Base-by-base conservation (phyloP, 2,888 invertebrate species). In the Patella depressa region DNA sequence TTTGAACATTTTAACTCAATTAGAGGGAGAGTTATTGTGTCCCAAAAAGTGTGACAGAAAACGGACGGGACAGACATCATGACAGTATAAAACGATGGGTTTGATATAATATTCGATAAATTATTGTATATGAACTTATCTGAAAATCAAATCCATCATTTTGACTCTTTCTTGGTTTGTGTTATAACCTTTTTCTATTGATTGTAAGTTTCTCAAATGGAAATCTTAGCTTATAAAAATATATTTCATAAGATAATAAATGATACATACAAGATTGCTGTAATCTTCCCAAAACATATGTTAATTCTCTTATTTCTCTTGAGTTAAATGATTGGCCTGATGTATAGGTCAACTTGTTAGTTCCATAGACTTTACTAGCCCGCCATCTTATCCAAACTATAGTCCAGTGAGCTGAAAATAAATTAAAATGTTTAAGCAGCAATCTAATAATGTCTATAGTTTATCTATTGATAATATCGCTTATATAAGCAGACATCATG, bases 251-350 rank as follows among this genome's bases (percentile, higher is more conserved):
- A 53, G 34, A 72, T 34, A 11, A n/a, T 12, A 7, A 17, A n/a
- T 12, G 72, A 75, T 14, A 78, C 84, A 80, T 74, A 85, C 85
- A 82, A 24, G 85, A 84, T 29, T 77, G 78, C 75, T 82, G 82
- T 59, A 85, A 78, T 76, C 83, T 80, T 14, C 81, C 82, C 14
- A 85, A 79, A 14, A 78, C 82, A n/a, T 74, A 34, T 19, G 83
- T 81, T 17, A 85, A 75, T 70, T 83, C 80, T 74, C 79, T 74
- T 45, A 85, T 59, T 71, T 84, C 85, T 29, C 78, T 53, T 1
- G 83, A 79, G n/a, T 82, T 82, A 70, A 85, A 74, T 12, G 81
- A 79, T 5, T 71, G 76, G 12, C 34, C n/a, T 34, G 72, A 29
- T 14, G 72, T 72, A 45, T 54, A 70, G 14, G 71, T 72, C 53